Conservation (phyloP, 2,888 invertebrate genomes). For the Anticlea derivata region DNA sequence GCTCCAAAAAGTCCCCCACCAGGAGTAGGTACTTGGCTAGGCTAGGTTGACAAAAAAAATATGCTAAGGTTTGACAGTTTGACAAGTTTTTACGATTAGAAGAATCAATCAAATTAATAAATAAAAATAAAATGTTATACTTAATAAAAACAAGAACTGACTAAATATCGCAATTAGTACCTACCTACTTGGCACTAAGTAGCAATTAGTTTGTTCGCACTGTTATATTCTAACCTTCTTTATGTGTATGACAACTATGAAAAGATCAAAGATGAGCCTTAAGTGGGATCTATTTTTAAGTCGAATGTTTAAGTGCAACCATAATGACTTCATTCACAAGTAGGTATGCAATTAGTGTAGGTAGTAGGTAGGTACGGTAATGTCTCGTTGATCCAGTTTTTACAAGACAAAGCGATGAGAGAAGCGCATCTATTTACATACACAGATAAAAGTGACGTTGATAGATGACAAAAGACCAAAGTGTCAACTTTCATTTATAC, state of each 20-base stretch:
- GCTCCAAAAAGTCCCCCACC: no score
- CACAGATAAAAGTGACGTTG: conserved; percentile 2
- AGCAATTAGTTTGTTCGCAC: no score
- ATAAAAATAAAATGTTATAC: no score
- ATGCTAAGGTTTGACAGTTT: no score
- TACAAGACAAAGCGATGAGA: no score
- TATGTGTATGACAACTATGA: neutral
- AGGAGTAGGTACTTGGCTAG: no score
- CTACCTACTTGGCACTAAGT: no score
- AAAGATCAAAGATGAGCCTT: neutral
- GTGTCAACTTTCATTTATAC: conserved; percentile 7
- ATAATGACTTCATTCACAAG: neutral
- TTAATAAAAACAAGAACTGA: no score
- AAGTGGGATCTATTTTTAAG: neutral
- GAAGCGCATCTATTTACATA: neutral
- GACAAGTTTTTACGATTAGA: no score
- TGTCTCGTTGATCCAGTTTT: neutral
- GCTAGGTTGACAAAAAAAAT: no score
- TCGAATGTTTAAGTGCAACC: neutral
- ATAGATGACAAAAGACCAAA: conserved; percentile 1
- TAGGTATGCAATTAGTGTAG: neutral
- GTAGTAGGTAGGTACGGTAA: neutral
- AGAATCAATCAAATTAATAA: no score
- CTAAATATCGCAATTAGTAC: no score
- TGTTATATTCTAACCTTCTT: neutral